Base-by-base conservation (phyloP, 2,797 vertebrate species). In the Salmo trutta region DNA sequence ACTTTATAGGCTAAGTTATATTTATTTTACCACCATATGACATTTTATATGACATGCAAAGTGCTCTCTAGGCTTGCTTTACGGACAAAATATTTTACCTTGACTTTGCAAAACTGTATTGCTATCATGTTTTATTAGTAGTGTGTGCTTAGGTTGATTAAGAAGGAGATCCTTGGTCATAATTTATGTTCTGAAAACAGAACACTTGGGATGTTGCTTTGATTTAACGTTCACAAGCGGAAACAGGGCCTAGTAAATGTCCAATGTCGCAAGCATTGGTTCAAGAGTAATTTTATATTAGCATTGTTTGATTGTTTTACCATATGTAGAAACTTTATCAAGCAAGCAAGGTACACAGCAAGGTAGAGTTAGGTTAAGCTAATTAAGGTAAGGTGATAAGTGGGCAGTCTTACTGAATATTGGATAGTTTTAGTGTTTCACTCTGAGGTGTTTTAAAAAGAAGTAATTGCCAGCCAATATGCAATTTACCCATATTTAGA, bases 31-130 rank as follows among this genome's bases (percentile, higher is more conserved):
- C 78, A 74, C 76, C 56, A 1, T 88, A 78, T 88, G 88, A 88
- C 85, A 85, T 91, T 92, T 93, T 91, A 93, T 93, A 85, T 93
- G 92, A 90, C 91, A 88, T 90, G 85, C 85, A 92, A 91, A 93
- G 90, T 92, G 88, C 90, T 91, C 83, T 81, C 80, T 82, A 77
- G 81, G 82, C 84, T 70, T 83, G 84, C 68, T 90, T 87, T 85
- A 89, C 85, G 75, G 87, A 82, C 81, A 83, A 83, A 92, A 92
- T 89, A 91, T 92, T 91, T 93, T 87, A 87, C 80, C 83, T 86
- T 90, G 90, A 89, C 90, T 92, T 92, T 91, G 87, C 85, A 91
- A 85, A 87, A 90, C 82, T 91, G 85, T 88, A 84, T 12, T 47
- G 51, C 79, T 84, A 79, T 88, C 79, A 79, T 86, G 65, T 87